Evolutionary conservation across 2,888 invertebrate species (phyloP).

Genomic region (Leistus spinibarbis): DNA sequence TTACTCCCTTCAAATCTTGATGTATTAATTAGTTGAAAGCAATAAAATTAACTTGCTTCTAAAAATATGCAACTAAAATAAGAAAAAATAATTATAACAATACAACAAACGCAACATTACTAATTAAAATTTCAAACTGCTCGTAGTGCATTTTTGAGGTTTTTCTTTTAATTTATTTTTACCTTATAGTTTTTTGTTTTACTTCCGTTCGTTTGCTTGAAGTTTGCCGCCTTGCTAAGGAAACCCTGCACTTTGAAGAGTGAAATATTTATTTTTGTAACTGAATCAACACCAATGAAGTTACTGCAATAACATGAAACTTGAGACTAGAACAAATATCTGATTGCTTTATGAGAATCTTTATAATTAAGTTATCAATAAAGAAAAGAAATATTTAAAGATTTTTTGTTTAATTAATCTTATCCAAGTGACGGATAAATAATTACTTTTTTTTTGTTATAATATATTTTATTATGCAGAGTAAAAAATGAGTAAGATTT

Average conservation of each 20-base stretch:
- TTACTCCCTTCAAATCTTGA: too few species aligned
- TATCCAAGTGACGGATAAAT: neutral
- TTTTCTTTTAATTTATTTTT: constrained; percentile 11
- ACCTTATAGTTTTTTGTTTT: constrained; percentile 23
- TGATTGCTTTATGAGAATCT: neutral
- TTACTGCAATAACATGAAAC: neutral
- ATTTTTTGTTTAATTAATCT: neutral
- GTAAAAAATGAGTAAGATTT: neutral
- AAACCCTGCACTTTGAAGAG: neutral
- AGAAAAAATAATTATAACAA: constrained; percentile 12
- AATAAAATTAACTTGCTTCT: too few species aligned
- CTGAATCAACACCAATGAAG: neutral
- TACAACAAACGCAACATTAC: constrained; percentile 7
- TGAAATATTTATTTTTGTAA: neutral
- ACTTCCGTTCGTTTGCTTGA: constrained; percentile 34
- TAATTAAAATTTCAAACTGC: constrained; percentile 29
- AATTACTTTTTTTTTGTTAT: neutral
- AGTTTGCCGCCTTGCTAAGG: constrained; percentile 17
- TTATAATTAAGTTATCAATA: neutral
- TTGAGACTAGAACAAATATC: neutral
- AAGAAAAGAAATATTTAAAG: neutral
- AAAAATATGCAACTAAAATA: constrained; percentile 21
- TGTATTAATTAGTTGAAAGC: too few species aligned
- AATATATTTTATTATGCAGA: neutral
- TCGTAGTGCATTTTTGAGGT: constrained; percentile 18